phyloP scores from a whole-genome alignment of 2,113 vertebrate species.

The Stigmatopora argus region DNA sequence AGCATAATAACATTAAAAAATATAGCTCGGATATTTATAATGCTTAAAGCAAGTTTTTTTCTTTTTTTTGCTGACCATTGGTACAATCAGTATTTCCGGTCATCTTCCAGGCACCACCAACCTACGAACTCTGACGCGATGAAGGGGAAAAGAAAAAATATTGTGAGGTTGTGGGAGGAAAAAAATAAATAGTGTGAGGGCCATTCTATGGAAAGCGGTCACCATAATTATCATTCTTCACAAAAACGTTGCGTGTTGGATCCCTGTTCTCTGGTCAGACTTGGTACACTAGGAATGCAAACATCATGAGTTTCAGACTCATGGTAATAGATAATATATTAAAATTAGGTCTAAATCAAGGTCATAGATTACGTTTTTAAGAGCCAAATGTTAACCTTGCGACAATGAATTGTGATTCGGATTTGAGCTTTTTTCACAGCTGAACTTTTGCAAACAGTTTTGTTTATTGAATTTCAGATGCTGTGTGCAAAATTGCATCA shows the following conservation, averaged over 20 bases:
- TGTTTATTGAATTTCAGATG: background rate
- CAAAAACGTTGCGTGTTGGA: conserved; percentile 39
- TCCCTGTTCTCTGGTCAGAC: conserved; percentile 22
- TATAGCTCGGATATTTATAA: background rate
- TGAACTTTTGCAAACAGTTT: conserved; percentile 38
- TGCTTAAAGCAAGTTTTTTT: too few species aligned
- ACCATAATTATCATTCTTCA: conserved; percentile 45
- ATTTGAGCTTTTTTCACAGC: conserved; percentile 27
- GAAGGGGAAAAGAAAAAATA: conserved; percentile 28
- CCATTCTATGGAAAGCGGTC: conserved; percentile 57
- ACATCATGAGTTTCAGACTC: conserved; percentile 30
- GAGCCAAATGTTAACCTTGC: conserved; percentile 10
- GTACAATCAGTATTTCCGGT: conserved; percentile 21
- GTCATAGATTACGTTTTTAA: background rate
- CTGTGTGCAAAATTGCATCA: background rate
- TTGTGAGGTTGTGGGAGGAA: conserved; percentile 33
- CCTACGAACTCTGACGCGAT: background rate
- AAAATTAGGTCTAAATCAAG: background rate
- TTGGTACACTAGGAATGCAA: conserved; percentile 40
- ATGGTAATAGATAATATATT: conserved; percentile 18
- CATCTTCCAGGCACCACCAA: conserved; percentile 5
- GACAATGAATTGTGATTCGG: conserved; percentile 30
- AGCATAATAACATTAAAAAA: conserved; percentile 5
- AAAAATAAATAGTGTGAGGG: conserved; percentile 42
- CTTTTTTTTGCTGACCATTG: conserved; percentile 18